Base-by-base conservation (phyloP, 1,140 invertebrate genomes). In the Tigriopus japonicus region DNA sequence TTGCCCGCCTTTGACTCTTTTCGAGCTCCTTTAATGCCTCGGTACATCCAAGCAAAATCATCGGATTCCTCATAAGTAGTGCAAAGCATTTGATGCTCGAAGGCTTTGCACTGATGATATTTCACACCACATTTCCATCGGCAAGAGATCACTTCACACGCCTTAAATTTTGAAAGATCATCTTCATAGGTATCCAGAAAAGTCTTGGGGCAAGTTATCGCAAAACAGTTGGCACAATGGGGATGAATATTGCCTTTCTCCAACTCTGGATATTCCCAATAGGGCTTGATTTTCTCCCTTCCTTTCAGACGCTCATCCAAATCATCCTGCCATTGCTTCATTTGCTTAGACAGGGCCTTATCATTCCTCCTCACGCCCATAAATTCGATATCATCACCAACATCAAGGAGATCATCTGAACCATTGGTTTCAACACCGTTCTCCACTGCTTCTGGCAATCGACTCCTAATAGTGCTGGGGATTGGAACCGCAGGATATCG, bases 171-270 rank as follows among this genome's bases (percentile, higher is more conserved):
- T 35, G 28, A 35, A 35, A 35, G 3, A 58, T 35, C 28, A 12
- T 21, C 21, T 17, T 21, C 21, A 10, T 17, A 49, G 12, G n/a
- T 5, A 6, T 49, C 45, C n/a, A 49, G n/a, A 7, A 40, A n/a
- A 7, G 35, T 41, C n/a, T 41, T 17, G 17, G 24, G n/a, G n/a
- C 41, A 40, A 40, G 21, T 41, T 3, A 28, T 41, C 9, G 12
- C n/a, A 14, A 58, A 23, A n/a, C 55, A 58, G 28, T 17, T 14
- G 14, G 55, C 23, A 42, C 55, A 58, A 42, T 58, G 55, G 12
- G 24, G n/a, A 41, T 58, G 55, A 41, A 58, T 58, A 19, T 58
- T 58, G n/a, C 55, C 55, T 58, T 58, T 58, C 42, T 58, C 55
- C 6, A 40, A 23, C 55, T 58, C 55, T 42, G 55, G 41, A 42